Conservation (phyloP, 2,888 invertebrate species). For the Elaeidobius kamerunicus region DNA sequence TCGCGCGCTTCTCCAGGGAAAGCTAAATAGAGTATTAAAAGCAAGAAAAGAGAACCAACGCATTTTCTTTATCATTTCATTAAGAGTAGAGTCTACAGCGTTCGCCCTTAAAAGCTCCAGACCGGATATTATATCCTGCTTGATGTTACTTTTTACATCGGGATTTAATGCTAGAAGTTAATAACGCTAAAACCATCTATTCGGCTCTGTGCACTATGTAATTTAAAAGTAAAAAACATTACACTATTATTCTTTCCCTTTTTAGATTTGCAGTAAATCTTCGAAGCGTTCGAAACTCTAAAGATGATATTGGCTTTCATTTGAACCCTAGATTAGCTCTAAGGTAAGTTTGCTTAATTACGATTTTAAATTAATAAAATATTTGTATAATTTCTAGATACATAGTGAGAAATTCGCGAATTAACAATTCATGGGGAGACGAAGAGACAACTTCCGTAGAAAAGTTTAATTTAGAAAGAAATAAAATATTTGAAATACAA, state of each 20-base stretch:
- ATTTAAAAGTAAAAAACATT: not conserved
- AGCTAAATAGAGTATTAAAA: too few species aligned
- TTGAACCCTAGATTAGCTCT: conserved; percentile 79
- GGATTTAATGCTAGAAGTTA: too few species aligned
- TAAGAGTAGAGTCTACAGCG: too few species aligned
- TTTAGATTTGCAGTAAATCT: conserved; percentile 65
- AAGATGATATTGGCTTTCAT: conserved; percentile 64
- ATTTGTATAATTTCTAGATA: conserved; percentile 48
- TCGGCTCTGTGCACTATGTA: too few species aligned
- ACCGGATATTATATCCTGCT: conserved; percentile 14
- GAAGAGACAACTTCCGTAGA: conserved; percentile 64
- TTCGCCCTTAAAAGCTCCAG: too few species aligned
- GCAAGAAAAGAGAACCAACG: too few species aligned
- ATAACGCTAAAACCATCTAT: too few species aligned
- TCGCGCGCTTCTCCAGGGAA: too few species aligned
- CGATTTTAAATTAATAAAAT: conserved; percentile 1
- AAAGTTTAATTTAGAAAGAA: conserved; percentile 53
- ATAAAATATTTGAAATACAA: conserved; percentile 56
- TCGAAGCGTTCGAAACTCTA: conserved; percentile 49
- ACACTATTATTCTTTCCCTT: conserved; percentile 23
- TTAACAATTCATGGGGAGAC: conserved; percentile 66
- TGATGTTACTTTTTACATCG: too few species aligned
- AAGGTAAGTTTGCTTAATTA: conserved; percentile 50
- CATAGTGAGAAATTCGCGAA: conserved; percentile 71
- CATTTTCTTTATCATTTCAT: too few species aligned